Conservation (phyloP, 2,113 vertebrate species). For the Hypomesus transpacificus region DNA sequence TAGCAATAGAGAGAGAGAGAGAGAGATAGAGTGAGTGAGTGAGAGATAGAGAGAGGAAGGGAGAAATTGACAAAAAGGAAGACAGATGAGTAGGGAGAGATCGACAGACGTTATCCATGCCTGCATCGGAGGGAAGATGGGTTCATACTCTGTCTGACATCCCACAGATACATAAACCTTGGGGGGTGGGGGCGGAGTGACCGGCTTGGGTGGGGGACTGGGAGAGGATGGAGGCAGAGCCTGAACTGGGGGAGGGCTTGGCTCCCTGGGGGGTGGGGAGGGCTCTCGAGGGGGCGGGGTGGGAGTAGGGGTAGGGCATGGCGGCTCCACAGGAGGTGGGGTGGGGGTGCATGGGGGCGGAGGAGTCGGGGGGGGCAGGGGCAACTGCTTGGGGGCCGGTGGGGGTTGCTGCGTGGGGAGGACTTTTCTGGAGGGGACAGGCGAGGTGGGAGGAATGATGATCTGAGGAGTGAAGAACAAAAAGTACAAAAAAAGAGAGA, state of each 20-base stretch:
- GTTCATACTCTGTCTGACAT: conserved; percentile 86
- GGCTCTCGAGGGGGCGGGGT: conserved; percentile 35
- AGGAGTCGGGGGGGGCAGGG: conserved; percentile 51
- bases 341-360: conserved; percentile 23
- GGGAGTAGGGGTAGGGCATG: conserved; percentile 38
- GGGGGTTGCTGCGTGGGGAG: conserved; percentile 72
- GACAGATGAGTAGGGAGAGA: conserved; percentile 8
- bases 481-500: conserved; percentile 33
- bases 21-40: not conserved
- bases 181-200: conserved; percentile 52
- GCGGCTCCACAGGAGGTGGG: conserved; percentile 29
- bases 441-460: conserved; percentile 83
- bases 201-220: conserved; percentile 57
- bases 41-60: conserved; percentile 8
- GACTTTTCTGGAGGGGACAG: conserved; percentile 76
- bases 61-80: not conserved
- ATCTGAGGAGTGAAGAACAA: conserved; percentile 75
- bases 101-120: conserved; percentile 66
- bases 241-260: conserved; percentile 38
- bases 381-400: conserved; percentile 54
- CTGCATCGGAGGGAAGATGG: conserved; percentile 76
- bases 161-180: conserved; percentile 79
- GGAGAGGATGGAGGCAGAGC: conserved; percentile 52
- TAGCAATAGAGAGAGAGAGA: not conserved
- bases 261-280: conserved; percentile 14